Evolutionary conservation across 2,888 invertebrate species (phyloP).

Genomic region (Hypercompe scribonia): DNA sequence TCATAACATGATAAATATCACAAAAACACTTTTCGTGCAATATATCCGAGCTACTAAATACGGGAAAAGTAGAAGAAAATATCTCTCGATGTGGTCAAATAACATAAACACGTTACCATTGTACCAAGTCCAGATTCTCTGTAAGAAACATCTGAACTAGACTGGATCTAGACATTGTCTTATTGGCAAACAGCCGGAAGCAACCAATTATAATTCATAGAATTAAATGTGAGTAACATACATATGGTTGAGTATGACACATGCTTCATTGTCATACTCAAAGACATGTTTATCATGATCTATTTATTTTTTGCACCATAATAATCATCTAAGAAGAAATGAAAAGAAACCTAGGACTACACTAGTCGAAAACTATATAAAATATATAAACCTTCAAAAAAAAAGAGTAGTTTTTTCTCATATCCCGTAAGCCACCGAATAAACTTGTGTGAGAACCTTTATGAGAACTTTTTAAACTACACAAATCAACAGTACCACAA

Average conservation of each 20-base stretch:
- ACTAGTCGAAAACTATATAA: too few relatives aligned
- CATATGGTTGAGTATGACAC: slow-evolving; percentile 45
- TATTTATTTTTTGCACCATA: not conserved
- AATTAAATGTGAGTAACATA: slow-evolving; percentile 36
- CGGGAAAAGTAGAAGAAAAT: not conserved
- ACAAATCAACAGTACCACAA: too few relatives aligned
- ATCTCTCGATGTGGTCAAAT: not conserved
- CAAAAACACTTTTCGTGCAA: too few relatives aligned
- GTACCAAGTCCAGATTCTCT: not conserved
- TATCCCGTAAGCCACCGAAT: too few relatives aligned
- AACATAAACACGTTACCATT: not conserved
- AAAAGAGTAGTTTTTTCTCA: too few relatives aligned
- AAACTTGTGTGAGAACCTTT: too few relatives aligned
- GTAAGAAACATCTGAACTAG: slow-evolving; percentile 21
- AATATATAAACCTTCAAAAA: too few relatives aligned
- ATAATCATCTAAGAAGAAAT: too few relatives aligned
- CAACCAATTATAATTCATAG: slow-evolving; percentile 37
- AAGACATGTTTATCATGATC: slow-evolving; percentile 27
- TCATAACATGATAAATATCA: too few relatives aligned
- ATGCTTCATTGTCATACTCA: slow-evolving; percentile 23
- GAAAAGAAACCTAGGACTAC: too few relatives aligned
- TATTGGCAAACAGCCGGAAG: slow-evolving; percentile 44
- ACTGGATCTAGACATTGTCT: slow-evolving; percentile 38
- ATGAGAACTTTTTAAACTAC: too few relatives aligned
- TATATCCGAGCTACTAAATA: not conserved